Conservation (phyloP, 2,888 invertebrate species). For the Megalurothrips usitatus region DNA sequence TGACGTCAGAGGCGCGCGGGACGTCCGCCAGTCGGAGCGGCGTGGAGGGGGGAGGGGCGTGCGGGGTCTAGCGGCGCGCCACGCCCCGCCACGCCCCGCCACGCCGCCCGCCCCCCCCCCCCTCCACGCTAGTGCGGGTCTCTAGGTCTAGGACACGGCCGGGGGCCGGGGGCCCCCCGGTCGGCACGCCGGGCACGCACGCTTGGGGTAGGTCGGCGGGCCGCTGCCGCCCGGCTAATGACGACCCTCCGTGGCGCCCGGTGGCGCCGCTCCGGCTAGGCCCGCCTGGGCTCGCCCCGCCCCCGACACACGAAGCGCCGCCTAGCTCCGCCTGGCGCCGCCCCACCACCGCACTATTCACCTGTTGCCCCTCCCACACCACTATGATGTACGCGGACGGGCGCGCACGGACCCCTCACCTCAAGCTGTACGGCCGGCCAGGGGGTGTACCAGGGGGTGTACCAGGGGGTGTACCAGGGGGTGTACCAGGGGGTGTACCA, state of each 20-base stretch:
- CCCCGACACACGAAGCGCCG: not conserved
- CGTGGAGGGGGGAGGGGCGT: not conserved
- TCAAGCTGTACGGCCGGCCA: too few relatives aligned
- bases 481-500: too few relatives aligned
- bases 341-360: not conserved
- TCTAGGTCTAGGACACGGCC: conserved; percentile 15
- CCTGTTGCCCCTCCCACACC: not conserved
- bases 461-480: too few relatives aligned
- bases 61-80: not conserved
- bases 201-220: not conserved
- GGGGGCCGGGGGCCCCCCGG: not conserved
- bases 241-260: not conserved
- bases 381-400: too few relatives aligned
- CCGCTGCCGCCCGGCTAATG: not conserved
- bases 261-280: not conserved
- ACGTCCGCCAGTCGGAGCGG: not conserved
- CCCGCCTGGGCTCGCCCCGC: not conserved
- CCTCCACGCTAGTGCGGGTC: not conserved
- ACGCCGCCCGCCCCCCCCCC: not conserved
- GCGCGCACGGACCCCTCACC: too few relatives aligned
- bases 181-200: not conserved
- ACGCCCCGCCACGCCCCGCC: not conserved
- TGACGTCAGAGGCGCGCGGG: not conserved
- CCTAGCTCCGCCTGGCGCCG: not conserved
- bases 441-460: too few relatives aligned